These are phyloP conservation scores for Trichopria drosophilae DNA, from an alignment of 2,888 invertebrate genomes.

Conservation along the genomic window DNA sequence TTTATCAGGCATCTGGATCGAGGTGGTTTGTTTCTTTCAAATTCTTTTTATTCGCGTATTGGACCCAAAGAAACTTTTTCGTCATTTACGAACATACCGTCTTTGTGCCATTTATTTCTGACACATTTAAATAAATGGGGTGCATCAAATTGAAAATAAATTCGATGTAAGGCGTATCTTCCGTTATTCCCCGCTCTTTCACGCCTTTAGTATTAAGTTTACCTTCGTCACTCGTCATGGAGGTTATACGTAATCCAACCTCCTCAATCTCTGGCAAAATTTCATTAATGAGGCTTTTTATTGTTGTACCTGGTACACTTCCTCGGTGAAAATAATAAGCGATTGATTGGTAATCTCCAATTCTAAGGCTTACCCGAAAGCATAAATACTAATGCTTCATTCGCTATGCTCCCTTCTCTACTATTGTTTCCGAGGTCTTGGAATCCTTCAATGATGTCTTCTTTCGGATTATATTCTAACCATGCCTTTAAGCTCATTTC, in stretches of 20 bases:
- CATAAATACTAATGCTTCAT: too few relatives aligned
- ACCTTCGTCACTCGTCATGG: slow-evolving; percentile 36
- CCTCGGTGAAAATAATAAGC: too few relatives aligned
- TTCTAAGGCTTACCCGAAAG: too few relatives aligned
- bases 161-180: slow-evolving; percentile 29
- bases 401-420: too few relatives aligned
- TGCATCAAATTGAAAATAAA: slow-evolving; percentile 34
- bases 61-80: background rate
- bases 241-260: too few relatives aligned
- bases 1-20: slow-evolving; percentile 34
- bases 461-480: slow-evolving; percentile 32
- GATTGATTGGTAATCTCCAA: too few relatives aligned
- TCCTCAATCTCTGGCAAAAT: too few relatives aligned
- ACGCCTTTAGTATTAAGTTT: slow-evolving; percentile 31
- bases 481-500: slow-evolving; percentile 37
- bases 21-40: slow-evolving; percentile 33
- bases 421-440: slow-evolving; percentile 39
- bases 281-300: too few relatives aligned
- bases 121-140: slow-evolving; percentile 15
- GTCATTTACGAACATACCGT: slow-evolving; percentile 8
- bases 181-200: slow-evolving; percentile 28
- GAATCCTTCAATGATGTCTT: slow-evolving; percentile 37
- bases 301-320: too few relatives aligned
- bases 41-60: slow-evolving; percentile 22
- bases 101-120: slow-evolving; percentile 6